Conservation (phyloP, 2,797 vertebrate species). For the Pangasius larnaudii region DNA sequence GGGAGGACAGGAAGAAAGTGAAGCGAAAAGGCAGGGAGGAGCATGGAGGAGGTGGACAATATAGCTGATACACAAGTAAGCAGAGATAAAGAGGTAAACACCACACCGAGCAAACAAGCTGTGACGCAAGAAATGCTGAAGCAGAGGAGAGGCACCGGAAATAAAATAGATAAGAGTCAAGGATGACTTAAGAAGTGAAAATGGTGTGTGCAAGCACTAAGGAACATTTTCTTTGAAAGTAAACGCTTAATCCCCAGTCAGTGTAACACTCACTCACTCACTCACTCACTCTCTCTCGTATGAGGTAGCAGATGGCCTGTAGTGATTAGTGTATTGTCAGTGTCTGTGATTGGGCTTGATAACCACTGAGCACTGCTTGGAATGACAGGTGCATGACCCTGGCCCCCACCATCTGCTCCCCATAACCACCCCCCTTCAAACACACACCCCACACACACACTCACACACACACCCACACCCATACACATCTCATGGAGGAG, state of each 20-base stretch:
- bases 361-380: constrained; percentile 78
- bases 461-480: constrained; percentile 56
- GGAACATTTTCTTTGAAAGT: neutral
- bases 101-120: neutral
- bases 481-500: constrained; percentile 60
- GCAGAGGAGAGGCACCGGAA: neutral
- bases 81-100: constrained; percentile 2
- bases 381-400: constrained; percentile 84
- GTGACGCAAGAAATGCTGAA: neutral
- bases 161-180: neutral
- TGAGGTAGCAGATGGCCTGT: constrained; percentile 82
- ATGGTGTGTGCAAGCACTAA: neutral
- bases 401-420: constrained; percentile 79
- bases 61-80: neutral
- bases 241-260: constrained; percentile 13
- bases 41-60: neutral
- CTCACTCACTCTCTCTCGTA: constrained; percentile 58
- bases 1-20: constrained; percentile 14
- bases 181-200: constrained; percentile 2
- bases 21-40: constrained; percentile 2
- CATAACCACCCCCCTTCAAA: constrained; percentile 59
- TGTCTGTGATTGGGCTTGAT: constrained; percentile 78
- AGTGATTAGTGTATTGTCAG: constrained; percentile 86
- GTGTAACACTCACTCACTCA: constrained; percentile 45
- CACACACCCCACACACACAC: constrained; percentile 58